Evolutionary conservation across 2,113 vertebrate genomes (phyloP).

Genomic region (Myotis lucifugus): DNA sequence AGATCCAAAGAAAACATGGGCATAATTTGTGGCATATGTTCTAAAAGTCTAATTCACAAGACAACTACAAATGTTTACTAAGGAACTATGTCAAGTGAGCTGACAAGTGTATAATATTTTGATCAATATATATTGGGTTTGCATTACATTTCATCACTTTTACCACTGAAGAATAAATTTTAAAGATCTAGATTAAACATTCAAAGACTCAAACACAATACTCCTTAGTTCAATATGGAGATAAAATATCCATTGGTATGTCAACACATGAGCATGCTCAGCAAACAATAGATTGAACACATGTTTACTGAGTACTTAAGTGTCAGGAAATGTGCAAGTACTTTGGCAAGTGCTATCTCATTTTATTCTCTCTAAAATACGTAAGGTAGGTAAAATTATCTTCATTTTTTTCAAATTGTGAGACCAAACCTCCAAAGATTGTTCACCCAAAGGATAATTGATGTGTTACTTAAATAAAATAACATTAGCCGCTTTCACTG

Average conservation of each 20-base stretch:
- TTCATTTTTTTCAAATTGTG: not conserved
- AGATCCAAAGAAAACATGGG: not conserved
- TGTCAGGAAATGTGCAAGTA: not conserved
- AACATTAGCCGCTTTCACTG: not conserved
- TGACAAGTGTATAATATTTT: not conserved
- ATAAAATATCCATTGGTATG: not conserved
- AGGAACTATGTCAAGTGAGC: not conserved
- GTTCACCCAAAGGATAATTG: not conserved
- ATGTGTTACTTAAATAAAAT: not conserved
- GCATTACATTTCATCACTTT: constrained; percentile 22
- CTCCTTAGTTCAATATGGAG: not conserved
- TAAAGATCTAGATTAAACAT: not conserved
- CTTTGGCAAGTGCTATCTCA: not conserved
- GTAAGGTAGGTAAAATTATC: not conserved
- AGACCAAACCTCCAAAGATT: not conserved
- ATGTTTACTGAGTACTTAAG: not conserved
- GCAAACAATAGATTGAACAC: not conserved
- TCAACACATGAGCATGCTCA: not conserved
- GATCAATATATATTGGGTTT: not conserved
- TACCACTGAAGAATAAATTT: not conserved
- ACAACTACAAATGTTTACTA: not conserved
- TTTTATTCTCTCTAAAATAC: constrained; percentile 29
- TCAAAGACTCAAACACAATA: not conserved
- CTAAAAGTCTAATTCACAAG: not conserved
- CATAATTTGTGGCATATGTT: not conserved